Evolutionary conservation across 2,797 vertebrate species (phyloP).

Genomic region (Todus mexicanus): DNA sequence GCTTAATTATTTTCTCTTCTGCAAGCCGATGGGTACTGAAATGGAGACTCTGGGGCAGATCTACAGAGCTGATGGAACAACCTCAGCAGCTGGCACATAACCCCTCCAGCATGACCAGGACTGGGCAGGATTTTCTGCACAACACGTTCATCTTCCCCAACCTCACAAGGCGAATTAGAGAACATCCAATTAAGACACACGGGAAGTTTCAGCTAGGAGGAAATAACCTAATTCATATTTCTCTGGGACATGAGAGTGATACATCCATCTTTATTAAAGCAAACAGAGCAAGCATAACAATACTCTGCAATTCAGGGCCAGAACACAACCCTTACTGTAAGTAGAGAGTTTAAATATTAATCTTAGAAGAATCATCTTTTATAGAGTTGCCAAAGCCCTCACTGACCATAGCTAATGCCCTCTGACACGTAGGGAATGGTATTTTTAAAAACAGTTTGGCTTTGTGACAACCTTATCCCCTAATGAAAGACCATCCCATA

Average conservation of each 20-base stretch:
- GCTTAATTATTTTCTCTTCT: not conserved
- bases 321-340: not conserved
- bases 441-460: not conserved
- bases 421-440: not conserved
- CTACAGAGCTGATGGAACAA: not conserved
- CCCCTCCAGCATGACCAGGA: not conserved
- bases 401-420: not conserved
- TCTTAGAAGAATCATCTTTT: not conserved
- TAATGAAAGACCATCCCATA: not conserved
- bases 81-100: not conserved
- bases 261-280: not conserved
- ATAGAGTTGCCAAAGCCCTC: not conserved
- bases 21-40: not conserved
- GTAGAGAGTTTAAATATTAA: not conserved
- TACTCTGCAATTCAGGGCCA: not conserved
- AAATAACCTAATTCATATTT: conserved; percentile 14
- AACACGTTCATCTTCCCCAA: not conserved
- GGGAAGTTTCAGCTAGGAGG: not conserved
- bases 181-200: not conserved
- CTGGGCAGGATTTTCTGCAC: not conserved
- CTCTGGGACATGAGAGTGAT: not conserved
- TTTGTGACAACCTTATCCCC: not conserved
- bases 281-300: not conserved
- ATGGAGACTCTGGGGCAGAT: not conserved
- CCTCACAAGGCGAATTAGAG: not conserved